Evolutionary conservation across 2,797 vertebrate genomes (phyloP).

Genomic region (Macroramphosus scolopax): DNA sequence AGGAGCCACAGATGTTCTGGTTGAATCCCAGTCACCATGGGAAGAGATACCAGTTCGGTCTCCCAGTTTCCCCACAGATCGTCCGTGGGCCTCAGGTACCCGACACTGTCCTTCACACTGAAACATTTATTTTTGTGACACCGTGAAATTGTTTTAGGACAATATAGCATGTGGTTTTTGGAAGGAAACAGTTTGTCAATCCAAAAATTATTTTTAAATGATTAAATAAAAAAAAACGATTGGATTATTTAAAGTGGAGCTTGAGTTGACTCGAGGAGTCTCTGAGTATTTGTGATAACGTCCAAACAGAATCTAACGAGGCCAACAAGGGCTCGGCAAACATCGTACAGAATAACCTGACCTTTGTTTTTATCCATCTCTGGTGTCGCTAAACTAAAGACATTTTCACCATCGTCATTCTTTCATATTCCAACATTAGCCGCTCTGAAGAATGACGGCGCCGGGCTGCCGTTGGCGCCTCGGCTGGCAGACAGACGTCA

Average conservation of each 20-base stretch:
- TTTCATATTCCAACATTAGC: constrained; percentile 14
- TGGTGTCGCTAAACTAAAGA: constrained; percentile 6
- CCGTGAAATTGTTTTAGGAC: background rate
- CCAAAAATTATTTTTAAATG: background rate
- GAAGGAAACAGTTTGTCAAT: background rate
- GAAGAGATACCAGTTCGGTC: constrained; percentile 5
- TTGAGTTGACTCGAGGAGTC: too few relatives aligned
- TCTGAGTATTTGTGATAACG: too few relatives aligned
- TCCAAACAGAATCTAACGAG: background rate
- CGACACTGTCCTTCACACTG: background rate
- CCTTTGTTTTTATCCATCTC: too few relatives aligned
- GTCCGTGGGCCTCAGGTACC: constrained; percentile 60
- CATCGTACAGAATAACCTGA: background rate
- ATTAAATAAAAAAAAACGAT: background rate
- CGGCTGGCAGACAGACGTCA: constrained; percentile 22
- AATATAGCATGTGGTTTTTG: background rate
- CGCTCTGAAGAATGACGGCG: background rate
- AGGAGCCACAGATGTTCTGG: too few relatives aligned
- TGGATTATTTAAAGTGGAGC: background rate
- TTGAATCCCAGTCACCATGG: constrained; percentile 16
- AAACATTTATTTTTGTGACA: background rate
- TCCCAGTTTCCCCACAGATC: background rate
- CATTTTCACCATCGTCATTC: background rate
- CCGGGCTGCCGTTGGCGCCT: background rate
- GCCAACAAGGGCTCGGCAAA: background rate